Evolutionary conservation across 2,797 vertebrate genomes (phyloP), one percentile per base, ranked within the genome.

Genomic region (Momotus momota): DNA sequence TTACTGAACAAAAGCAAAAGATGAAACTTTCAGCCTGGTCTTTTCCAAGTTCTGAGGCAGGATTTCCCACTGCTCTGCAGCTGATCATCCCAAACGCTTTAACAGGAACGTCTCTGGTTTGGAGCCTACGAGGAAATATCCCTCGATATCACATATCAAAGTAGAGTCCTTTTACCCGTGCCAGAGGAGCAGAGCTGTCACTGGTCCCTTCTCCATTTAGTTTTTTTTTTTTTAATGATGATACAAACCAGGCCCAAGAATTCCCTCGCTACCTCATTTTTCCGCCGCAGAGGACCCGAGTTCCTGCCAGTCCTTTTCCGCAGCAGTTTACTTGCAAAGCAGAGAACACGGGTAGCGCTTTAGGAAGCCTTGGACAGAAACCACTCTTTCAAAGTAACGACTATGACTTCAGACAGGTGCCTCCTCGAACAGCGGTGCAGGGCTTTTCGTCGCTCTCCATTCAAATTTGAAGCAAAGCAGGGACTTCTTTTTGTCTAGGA

Each of bases 241-340:
- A 97, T 81, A 95, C 35, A 97, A 97, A 94, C 86, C 97, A 98
- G 96, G 57, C 85, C 70, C 52, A 84, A 55, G 45, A 74, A 87
- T 66, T 87, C 64, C 64, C 52, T 94, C 69, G 45, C 23, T 67
- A 67, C 73, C 45, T 70, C 58, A 33, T 81, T 96, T 93, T 96
- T 90, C 87, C 27, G 1, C 79, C 80, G 40, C 71, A 90, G 73
- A 78, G 25, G 81, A 93, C 46, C 55, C 49, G 81, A 89, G 52
- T 57, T 93, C 69, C 75, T 90, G 75, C 40, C 20, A 51, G 46
- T 57, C 46, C 27, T 85, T 95, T 95, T 88, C 83, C 62, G 64
- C 22, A 10, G 66, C 23, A 60, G 13, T 81, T 82, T 64, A 58
- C 46, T 69, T 93, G 71, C 78, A 92, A 66, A 86, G 21, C 46